phyloP scores from a whole-genome alignment of 2,797 vertebrate species.

The Poecilia wingei region DNA sequence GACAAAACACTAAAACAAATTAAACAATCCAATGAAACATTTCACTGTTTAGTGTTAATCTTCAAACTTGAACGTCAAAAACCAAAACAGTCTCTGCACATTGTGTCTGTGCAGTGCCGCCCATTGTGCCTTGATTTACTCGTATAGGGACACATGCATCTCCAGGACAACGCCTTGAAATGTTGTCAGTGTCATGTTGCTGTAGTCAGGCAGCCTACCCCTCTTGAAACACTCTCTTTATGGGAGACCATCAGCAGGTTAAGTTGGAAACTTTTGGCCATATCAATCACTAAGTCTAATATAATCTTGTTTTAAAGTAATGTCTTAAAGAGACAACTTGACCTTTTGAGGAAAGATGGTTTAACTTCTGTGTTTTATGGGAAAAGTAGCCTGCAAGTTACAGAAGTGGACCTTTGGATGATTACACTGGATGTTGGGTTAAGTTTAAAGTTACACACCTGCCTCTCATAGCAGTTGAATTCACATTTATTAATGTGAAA shows the following conservation, averaged over 20 bases:
- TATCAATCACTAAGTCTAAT: conserved; percentile 45
- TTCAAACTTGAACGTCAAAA: not conserved
- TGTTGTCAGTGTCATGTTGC: conserved; percentile 44
- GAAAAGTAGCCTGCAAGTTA: conserved; percentile 1
- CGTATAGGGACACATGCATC: conserved; percentile 39
- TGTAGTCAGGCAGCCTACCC: conserved; percentile 61
- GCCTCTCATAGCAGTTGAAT: not conserved
- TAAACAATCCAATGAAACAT: conserved; percentile 1
- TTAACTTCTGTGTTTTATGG: conserved; percentile 2
- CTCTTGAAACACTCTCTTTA: conserved; percentile 42
- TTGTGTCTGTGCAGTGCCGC: conserved; percentile 19
- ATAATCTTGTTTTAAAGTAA: conserved; percentile 41
- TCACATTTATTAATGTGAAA: not conserved
- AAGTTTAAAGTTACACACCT: conserved; percentile 16
- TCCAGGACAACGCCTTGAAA: conserved; percentile 66
- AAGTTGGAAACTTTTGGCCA: conserved; percentile 41
- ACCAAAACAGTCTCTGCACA: conserved; percentile 12
- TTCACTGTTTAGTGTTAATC: conserved; percentile 1
- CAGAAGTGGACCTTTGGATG: conserved; percentile 21
- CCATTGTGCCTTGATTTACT: conserved; percentile 21
- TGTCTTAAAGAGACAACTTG: conserved; percentile 56
- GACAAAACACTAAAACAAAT: not conserved
- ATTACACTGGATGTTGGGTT: not conserved
- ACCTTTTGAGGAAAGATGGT: conserved; percentile 51
- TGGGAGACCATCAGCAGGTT: conserved; percentile 43